Evolutionary conservation across 1,140 invertebrate species (phyloP), one percentile per base, ranked within the genome.

Genomic region (Anastatus disparis): DNA sequence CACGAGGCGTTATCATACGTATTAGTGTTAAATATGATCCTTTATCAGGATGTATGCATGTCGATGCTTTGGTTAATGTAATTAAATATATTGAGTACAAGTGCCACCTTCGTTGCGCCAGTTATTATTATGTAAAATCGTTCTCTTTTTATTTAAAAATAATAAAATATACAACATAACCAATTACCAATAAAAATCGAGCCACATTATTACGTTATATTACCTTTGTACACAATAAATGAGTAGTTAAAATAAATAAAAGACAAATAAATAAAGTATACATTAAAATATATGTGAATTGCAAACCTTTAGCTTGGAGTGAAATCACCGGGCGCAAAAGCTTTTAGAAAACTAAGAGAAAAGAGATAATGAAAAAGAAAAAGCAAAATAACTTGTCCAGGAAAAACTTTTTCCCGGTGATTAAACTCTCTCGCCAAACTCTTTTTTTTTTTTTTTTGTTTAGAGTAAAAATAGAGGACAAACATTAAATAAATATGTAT

Each of bases 141-240:
- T n/a, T n/a, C n/a, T n/a, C n/a, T n/a, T n/a, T n/a, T n/a, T n/a
- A n/a, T n/a, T n/a, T n/a, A n/a, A n/a, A n/a, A n/a, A n/a, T n/a
- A n/a, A 61, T 62, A 55, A 62, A n/a, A 53, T 62, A 13, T 61
- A 70, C 67, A 70, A 70, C 63, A n/a, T n/a, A n/a, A 70, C 67
- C 67, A 70, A 70, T 70, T 70, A 70, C 67, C 67, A 70, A 35
- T 70, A 48, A n/a, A n/a, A n/a, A 63, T 63, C 58, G 58, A 70
- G 67, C 67, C 58, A 70, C 67, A 70, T 55, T 62, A 70, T 48
- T 70, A 70, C 59, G 38, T 29, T 63, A 55, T 35, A n/a, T 69
- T 70, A 70, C 58, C 58, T 70, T 70, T 63, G 35, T 70, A 70
- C 67, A 70, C 38, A n/a, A 26, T 48, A 67, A 48, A 6, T 35